Evolutionary conservation across 2,797 vertebrate genomes (phyloP).

Genomic region (Falco peregrinus): DNA sequence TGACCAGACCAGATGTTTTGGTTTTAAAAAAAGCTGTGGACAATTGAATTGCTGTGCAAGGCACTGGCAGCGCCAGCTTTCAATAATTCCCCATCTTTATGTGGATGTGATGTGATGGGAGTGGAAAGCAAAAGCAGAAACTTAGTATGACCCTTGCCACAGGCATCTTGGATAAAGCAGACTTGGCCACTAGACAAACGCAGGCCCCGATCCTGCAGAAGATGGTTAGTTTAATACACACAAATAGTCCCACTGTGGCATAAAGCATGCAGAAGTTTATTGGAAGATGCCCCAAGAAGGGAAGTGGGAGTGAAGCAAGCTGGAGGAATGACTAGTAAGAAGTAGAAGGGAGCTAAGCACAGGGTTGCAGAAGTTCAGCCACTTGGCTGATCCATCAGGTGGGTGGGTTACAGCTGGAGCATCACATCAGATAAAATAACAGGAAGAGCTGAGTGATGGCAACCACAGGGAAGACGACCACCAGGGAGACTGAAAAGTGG

Average conservation of each 20-base stretch:
- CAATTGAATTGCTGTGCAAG: not conserved
- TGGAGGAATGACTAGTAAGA: not conserved
- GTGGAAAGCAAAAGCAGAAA: conserved; percentile 2
- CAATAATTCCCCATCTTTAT: not conserved
- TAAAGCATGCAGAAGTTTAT: not conserved
- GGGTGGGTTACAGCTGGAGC: not conserved
- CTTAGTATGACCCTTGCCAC: not conserved
- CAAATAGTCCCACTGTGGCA: not conserved
- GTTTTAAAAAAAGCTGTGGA: not conserved
- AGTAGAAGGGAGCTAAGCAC: not conserved
- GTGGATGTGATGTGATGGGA: not conserved
- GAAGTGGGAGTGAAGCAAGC: conserved; percentile 5
- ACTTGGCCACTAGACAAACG: not conserved
- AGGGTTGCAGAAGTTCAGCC: not conserved
- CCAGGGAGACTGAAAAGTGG: not conserved
- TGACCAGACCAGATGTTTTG: not conserved
- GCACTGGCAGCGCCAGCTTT: not conserved
- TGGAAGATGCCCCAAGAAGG: not conserved
- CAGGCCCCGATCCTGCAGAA: not conserved
- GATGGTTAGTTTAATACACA: not conserved
- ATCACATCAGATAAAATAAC: not conserved
- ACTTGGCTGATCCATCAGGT: not conserved
- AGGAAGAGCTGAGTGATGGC: not conserved
- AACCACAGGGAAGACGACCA: not conserved
- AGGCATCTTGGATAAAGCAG: not conserved